Conservation (phyloP, 2,797 vertebrate genomes). For the Pseudochromis fuscus region DNA sequence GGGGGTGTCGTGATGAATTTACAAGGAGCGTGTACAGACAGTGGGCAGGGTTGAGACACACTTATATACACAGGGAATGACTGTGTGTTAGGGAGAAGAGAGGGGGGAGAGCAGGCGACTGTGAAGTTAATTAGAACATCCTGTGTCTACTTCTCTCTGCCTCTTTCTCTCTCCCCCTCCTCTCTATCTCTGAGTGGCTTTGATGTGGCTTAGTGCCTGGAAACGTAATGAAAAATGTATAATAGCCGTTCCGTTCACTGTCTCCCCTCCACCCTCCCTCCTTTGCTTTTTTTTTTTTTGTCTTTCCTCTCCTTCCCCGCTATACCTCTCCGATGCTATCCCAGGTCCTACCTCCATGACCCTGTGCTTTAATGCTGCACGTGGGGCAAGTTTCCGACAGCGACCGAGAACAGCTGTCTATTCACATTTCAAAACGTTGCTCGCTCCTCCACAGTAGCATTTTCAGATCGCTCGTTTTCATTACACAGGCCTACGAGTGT, state of each 20-base stretch:
- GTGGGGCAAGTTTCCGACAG: constrained; percentile 42
- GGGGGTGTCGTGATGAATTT: constrained; percentile 72
- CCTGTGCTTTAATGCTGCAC: constrained; percentile 56
- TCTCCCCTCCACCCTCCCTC: constrained; percentile 58
- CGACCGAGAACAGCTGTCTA: constrained; percentile 43
- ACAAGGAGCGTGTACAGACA: constrained; percentile 71
- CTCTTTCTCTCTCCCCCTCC: constrained; percentile 48
- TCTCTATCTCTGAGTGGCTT: constrained; percentile 81
- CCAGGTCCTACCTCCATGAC: constrained; percentile 64
- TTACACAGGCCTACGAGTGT: background rate
- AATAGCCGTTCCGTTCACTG: constrained; percentile 82
- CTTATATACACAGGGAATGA: constrained; percentile 60
- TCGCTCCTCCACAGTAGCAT: background rate
- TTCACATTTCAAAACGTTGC: constrained; percentile 21
- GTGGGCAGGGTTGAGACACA: constrained; percentile 66
- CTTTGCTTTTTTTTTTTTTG: no score
- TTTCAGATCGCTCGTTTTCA: constrained; percentile 14
- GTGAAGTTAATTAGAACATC: constrained; percentile 89
- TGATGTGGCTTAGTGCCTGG: constrained; percentile 88
- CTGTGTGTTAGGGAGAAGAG: constrained; percentile 37
- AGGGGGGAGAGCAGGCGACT: constrained; percentile 69
- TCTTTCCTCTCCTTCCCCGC: constrained; percentile 36
- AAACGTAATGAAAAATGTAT: constrained; percentile 90
- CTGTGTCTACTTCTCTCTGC: constrained; percentile 76
- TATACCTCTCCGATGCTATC: constrained; percentile 32